phyloP scores from a whole-genome alignment of 2,888 invertebrate species.

The Nomada hirtipes region DNA sequence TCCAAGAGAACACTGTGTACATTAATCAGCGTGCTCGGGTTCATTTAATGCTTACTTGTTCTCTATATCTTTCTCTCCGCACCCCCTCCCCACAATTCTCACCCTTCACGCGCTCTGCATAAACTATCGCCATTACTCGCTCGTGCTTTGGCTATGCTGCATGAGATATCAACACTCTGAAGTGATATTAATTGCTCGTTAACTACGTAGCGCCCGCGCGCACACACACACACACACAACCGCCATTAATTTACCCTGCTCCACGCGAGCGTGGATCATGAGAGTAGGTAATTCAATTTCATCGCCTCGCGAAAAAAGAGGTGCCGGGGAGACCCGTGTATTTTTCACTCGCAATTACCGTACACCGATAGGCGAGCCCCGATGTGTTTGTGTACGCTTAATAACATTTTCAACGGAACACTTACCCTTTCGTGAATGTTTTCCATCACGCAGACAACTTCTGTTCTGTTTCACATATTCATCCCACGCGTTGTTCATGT shows the following conservation, averaged over 20 bases:
- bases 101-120: conserved; percentile 50
- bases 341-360: conserved; percentile 8
- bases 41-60: conserved; percentile 30
- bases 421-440: conserved; percentile 14
- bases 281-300: conserved; percentile 44
- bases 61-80: neutral
- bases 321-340: neutral
- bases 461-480: neutral
- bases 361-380: neutral
- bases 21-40: conserved; percentile 24
- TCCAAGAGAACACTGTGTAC: conserved; percentile 55
- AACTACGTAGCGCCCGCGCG: conserved; percentile 44
- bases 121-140: conserved; percentile 67
- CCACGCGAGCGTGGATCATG: conserved; percentile 37
- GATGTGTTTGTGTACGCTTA: neutral
- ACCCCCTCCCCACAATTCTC: conserved; percentile 1
- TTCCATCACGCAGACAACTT: neutral
- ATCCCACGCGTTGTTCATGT: neutral
- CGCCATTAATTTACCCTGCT: conserved; percentile 31
- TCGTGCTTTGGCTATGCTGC: conserved; percentile 83
- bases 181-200: conserved; percentile 66
- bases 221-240: neutral
- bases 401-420: neutral
- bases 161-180: conserved; percentile 72
- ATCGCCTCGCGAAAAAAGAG: conserved; percentile 15